Conservation (phyloP, 2,113 vertebrate genomes). For the Asarcornis scutulata region DNA sequence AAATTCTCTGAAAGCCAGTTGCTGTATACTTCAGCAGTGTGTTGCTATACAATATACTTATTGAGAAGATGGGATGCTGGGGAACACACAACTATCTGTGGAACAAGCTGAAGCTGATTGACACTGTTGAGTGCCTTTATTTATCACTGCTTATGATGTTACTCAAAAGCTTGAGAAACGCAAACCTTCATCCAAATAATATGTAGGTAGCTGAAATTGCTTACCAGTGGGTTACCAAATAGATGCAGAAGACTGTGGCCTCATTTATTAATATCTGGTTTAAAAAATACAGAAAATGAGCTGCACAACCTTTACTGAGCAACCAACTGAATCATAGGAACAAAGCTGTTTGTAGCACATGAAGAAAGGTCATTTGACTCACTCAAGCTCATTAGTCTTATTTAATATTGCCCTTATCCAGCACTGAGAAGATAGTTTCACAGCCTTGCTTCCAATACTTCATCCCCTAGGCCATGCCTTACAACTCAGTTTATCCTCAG, state of each 20-base stretch:
- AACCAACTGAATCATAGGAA: slow-evolving; percentile 37
- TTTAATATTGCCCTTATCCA: neutral
- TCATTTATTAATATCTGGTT: slow-evolving; percentile 33
- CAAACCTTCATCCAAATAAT: neutral
- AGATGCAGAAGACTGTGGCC: neutral
- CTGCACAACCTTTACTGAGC: slow-evolving; percentile 36
- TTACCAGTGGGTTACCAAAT: neutral
- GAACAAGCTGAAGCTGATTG: neutral
- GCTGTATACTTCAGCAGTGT: neutral
- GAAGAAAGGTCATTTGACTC: slow-evolving; percentile 56
- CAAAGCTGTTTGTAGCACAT: slow-evolving; percentile 34
- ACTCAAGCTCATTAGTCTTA: slow-evolving; percentile 12
- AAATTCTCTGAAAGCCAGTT: neutral
- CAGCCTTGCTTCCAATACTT: neutral
- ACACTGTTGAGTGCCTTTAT: neutral
- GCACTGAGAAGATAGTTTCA: neutral
- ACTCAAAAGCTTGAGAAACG: neutral
- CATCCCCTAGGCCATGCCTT: neutral
- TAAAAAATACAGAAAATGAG: slow-evolving; percentile 16
- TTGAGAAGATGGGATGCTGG: neutral
- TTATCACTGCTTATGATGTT: neutral
- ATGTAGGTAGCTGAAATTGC: neutral
- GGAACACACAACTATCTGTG: neutral
- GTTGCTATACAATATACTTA: neutral
- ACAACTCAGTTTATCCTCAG: neutral